Evolutionary conservation across 2,888 invertebrate genomes (phyloP).

Genomic region (Drosophila tanythrix): DNA sequence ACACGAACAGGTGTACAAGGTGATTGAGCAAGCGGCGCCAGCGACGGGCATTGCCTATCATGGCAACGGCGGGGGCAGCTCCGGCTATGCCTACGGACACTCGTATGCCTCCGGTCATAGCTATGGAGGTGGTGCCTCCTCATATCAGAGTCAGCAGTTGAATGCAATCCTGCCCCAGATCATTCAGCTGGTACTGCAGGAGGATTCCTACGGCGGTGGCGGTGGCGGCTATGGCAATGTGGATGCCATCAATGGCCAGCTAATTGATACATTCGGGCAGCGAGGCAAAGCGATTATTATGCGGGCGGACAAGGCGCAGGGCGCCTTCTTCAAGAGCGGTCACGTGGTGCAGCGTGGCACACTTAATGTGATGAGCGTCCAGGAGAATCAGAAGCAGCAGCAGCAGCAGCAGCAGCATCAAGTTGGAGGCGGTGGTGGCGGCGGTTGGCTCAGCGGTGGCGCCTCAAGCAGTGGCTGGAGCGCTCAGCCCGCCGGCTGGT

Average conservation of each 20-base stretch:
- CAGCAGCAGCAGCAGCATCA: conserved; percentile 22
- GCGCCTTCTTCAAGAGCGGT: conserved; percentile 70
- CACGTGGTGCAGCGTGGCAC: conserved; percentile 78
- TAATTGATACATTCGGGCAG: conserved; percentile 69
- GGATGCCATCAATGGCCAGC: conserved; percentile 64
- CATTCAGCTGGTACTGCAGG: conserved; percentile 73
- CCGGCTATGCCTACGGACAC: conserved; percentile 45
- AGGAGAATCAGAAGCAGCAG: conserved; percentile 61
- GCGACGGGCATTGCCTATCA: conserved; percentile 54
- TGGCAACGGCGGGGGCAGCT: conserved; percentile 33
- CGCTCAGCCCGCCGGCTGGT: conserved; percentile 53
- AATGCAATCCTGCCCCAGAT: conserved; percentile 78
- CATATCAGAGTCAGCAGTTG: conserved; percentile 54
- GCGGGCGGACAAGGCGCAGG: conserved; percentile 66
- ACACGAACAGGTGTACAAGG: conserved; percentile 66
- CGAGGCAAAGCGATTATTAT: conserved; percentile 69
- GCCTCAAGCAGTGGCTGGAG: conserved; percentile 28
- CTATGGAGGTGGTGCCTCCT: conserved; percentile 38
- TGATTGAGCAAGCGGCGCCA: conserved; percentile 66
- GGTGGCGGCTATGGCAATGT: conserved; percentile 49
- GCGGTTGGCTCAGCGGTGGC: conserved; percentile 24
- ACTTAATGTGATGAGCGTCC: conserved; percentile 70
- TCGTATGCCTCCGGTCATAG: conserved; percentile 62
- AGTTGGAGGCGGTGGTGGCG: conserved; percentile 15
- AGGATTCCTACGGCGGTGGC: conserved; percentile 57